Evolutionary conservation across 2,113 vertebrate species (phyloP), one percentile per base, ranked within the genome.

Genomic region (Pangasianodon gigas): DNA sequence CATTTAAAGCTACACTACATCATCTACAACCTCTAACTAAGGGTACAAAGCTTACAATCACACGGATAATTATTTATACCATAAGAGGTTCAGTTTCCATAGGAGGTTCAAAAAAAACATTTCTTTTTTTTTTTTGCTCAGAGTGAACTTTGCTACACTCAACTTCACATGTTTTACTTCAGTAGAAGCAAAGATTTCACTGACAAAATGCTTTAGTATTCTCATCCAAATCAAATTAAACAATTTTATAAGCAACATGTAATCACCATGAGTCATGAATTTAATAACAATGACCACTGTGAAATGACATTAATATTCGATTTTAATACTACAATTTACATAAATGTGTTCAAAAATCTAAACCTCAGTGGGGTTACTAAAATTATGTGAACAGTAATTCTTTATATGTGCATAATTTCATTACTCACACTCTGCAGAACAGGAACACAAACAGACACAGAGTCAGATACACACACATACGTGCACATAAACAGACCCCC

Each of bases 401-500:
- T 74, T 86, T 67, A 84, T 84, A 87, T 85, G 60, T 87, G 89
- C 58, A 84, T 85, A 83, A 87, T 89, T 89, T 81, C 75, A 90
- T 90, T 89, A 90, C 85, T 71, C 62, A 16, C 88, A 90, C 75
- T 89, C 91, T 85, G 84, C 86, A 90, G 84, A 90, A 89, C 77
- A 69, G 14, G 32, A 84, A 87, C 86, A 54, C 86, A 71, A 7
- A 87, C 41, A 87, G 85, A 80, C 3, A 86, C 52, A 71, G 32
- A 58, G 24, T 32, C 41, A 44, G 86, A 88, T 82, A 91, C 89
- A 90, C 84, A 4, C 19, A 67, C 62, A 29, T 51, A 16, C 16
- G 26, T 51, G 13, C 77, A 51, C 26, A 51, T 32, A n/a, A 75
- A 79, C 58, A 60, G 41, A 44, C 71, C 37, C 9, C 60, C 7